phyloP scores from a whole-genome alignment of 2,113 vertebrate genomes.

The Bolborhynchus lineola region DNA sequence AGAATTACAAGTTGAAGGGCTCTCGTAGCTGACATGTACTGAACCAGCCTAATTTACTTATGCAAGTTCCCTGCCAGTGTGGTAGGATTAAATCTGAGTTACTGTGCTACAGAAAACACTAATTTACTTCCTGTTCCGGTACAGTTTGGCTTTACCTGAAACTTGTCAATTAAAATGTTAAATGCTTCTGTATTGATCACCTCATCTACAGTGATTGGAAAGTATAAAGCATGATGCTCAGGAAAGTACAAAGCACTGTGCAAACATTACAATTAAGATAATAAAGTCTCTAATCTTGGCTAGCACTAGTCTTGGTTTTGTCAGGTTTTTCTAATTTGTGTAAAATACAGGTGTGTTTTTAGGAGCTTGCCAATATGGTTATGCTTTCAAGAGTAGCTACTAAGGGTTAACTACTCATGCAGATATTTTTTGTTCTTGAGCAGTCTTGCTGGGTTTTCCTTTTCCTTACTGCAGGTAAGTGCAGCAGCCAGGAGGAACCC shows the following conservation, averaged over 20 bases:
- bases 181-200: not conserved
- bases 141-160: not conserved
- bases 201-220: not conserved
- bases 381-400: not conserved
- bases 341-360: not conserved
- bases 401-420: not conserved
- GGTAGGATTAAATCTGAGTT: constrained; percentile 23
- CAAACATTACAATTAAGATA: not conserved
- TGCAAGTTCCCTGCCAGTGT: not conserved
- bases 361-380: not conserved
- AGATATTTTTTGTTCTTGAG: not conserved
- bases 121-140: not conserved
- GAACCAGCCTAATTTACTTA: constrained; percentile 10
- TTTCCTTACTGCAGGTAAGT: not conserved
- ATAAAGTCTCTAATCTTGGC: not conserved
- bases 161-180: not conserved
- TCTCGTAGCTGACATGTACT: not conserved
- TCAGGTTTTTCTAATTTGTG: not conserved
- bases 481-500: not conserved
- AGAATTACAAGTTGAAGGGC: not conserved
- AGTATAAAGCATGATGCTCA: not conserved
- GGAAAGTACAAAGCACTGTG: not conserved
- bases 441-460: not conserved
- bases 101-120: constrained; percentile 3
- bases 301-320: not conserved